Conservation (phyloP, 1,140 invertebrate species). For the Contarinia nasturtii region DNA sequence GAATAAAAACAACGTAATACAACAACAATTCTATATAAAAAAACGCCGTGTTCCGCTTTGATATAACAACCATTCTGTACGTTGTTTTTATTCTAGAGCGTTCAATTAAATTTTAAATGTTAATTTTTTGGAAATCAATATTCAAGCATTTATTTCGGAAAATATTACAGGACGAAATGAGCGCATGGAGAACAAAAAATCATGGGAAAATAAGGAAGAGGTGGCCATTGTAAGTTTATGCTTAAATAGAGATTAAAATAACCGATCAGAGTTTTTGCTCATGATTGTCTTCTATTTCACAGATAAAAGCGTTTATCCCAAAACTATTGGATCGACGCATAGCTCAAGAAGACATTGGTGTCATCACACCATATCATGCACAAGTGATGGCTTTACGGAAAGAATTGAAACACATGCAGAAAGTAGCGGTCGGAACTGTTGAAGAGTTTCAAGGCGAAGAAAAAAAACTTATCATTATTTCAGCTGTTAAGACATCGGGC, state of each 20-base stretch:
- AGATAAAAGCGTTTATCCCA: constrained; percentile 30
- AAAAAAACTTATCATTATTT: constrained; percentile 65
- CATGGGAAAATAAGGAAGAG: constrained; percentile 81
- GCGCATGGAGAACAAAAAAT: constrained; percentile 50
- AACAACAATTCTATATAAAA: too few relatives aligned
- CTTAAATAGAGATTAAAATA: too few relatives aligned
- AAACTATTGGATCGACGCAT: constrained; percentile 44
- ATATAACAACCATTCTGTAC: too few relatives aligned
- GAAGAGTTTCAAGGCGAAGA: constrained; percentile 92
- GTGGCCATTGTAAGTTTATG: constrained; percentile 43
- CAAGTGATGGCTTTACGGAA: constrained; percentile 61
- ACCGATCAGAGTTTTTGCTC: too few relatives aligned
- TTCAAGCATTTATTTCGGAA: too few relatives aligned
- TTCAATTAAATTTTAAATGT: too few relatives aligned
- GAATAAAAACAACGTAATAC: too few relatives aligned
- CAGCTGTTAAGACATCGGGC: constrained; percentile 53
- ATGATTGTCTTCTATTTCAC: too few relatives aligned
- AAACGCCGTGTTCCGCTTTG: too few relatives aligned
- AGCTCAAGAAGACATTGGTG: constrained; percentile 55
- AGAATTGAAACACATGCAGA: constrained; percentile 14
- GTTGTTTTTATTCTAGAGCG: too few relatives aligned
- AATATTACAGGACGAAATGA: constrained; percentile 25
- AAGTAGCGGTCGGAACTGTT: constrained; percentile 66
- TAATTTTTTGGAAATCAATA: too few relatives aligned
- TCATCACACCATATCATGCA: constrained; percentile 83